Evolutionary conservation across 1,140 invertebrate species (phyloP).

Genomic region (Dendroctonus ponderosae): DNA sequence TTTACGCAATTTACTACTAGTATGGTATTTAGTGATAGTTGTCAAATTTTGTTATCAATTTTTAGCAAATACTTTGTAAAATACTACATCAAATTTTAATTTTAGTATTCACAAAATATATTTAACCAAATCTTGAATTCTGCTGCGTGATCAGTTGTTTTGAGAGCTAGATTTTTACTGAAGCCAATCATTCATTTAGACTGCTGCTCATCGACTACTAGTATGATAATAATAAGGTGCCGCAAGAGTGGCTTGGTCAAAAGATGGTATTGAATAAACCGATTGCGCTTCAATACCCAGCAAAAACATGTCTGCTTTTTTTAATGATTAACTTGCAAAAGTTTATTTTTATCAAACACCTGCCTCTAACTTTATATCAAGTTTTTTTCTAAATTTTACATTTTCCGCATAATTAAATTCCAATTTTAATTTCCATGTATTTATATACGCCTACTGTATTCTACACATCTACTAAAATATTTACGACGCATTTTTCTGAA

Average conservation of each 20-base stretch:
- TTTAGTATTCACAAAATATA: no score
- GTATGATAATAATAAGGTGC: conserved; percentile 18
- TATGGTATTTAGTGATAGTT: no score
- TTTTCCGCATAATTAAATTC: conserved; percentile 14
- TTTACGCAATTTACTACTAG: no score
- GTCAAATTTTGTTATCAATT: no score
- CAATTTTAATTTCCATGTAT: not conserved
- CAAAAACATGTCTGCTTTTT: conserved; percentile 28
- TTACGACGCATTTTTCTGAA: no score
- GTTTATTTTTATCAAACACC: conserved; percentile 26
- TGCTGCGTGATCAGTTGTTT: no score
- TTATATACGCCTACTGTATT: no score
- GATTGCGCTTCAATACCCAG: conserved; percentile 17
- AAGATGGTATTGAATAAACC: conserved; percentile 15
- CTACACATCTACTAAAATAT: no score
- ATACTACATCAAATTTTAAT: no score
- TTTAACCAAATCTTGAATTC: no score
- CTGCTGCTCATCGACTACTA: conserved; percentile 4
- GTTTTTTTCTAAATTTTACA: conserved; percentile 16
- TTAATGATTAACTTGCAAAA: conserved; percentile 25
- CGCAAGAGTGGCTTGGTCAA: conserved; percentile 22
- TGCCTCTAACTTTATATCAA: conserved; percentile 19
- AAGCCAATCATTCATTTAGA: not conserved
- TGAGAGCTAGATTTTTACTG: not conserved
- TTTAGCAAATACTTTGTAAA: no score